These are phyloP conservation scores for Xestobium rufovillosum DNA, from an alignment of 2,888 invertebrate genomes.

Conservation along the genomic window DNA sequence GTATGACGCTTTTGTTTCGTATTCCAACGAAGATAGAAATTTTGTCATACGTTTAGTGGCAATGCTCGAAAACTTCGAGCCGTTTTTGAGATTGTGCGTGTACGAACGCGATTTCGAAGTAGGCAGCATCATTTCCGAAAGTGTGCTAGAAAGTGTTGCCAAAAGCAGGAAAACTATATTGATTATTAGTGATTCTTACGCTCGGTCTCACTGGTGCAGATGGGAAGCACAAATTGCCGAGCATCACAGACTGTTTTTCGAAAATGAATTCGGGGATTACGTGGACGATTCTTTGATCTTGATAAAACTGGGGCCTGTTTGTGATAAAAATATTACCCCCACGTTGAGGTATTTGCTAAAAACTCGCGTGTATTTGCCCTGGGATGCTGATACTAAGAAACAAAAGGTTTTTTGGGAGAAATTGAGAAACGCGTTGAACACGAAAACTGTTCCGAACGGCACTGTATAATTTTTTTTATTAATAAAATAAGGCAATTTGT, in stretches of 20 bases:
- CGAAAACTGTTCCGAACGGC: too few relatives aligned
- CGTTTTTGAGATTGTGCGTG: conserved; percentile 57
- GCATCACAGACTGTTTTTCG: conserved; percentile 54
- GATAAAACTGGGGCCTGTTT: conserved; percentile 54
- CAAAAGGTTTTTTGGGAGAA: conserved; percentile 39
- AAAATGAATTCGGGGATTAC: conserved; percentile 45
- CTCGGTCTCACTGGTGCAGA: conserved; percentile 64
- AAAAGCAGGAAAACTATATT: conserved; percentile 58
- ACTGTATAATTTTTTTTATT: too few relatives aligned
- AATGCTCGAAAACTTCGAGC: conserved; percentile 53
- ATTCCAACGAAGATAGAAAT: conserved; percentile 53
- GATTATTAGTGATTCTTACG: conserved; percentile 60
- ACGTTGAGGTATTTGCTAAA: conserved; percentile 55
- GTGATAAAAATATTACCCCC: conserved; percentile 49
- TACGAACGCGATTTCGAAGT: conserved; percentile 63
- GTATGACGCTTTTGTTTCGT: conserved; percentile 56
- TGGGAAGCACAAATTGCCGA: conserved; percentile 65
- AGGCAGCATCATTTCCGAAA: conserved; percentile 57
- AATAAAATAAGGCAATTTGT: too few relatives aligned
- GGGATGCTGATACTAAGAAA: conserved; percentile 46
- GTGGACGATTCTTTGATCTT: conserved; percentile 54
- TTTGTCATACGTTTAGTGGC: conserved; percentile 55
- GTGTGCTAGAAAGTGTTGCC: conserved; percentile 56
- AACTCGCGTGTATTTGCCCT: conserved; percentile 56
- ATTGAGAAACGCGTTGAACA: conserved; percentile 31